Evolutionary conservation across 2,888 invertebrate genomes (phyloP).

Genomic region (Trachelus stipa): DNA sequence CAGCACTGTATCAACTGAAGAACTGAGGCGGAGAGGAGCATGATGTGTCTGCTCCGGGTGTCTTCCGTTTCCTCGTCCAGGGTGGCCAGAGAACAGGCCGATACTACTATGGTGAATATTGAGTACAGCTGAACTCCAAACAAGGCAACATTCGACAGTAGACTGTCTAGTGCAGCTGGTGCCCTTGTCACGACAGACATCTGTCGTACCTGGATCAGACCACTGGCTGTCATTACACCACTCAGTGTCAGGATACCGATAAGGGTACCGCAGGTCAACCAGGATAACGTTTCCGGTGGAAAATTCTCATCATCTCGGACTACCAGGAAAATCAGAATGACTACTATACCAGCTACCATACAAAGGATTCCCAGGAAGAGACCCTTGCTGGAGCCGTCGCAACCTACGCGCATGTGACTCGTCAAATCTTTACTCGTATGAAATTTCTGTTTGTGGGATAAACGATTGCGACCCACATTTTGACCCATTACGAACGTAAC

Average conservation of each 20-base stretch:
- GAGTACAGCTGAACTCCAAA: constrained; percentile 68
- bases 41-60: constrained; percentile 58
- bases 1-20: constrained; percentile 67
- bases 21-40: constrained; percentile 65
- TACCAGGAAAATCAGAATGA: constrained; percentile 69
- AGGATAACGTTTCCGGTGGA: constrained; percentile 66
- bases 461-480: constrained; percentile 66
- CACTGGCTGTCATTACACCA: constrained; percentile 65
- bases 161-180: constrained; percentile 64
- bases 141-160: constrained; percentile 66
- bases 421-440: constrained; percentile 57
- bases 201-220: constrained; percentile 66
- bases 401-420: constrained; percentile 62
- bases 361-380: constrained; percentile 70
- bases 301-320: constrained; percentile 69
- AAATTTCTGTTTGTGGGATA: constrained; percentile 54
- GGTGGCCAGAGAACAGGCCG: constrained; percentile 58
- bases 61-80: constrained; percentile 44
- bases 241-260: constrained; percentile 65
- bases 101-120: constrained; percentile 67
- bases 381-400: constrained; percentile 70
- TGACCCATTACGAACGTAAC: constrained; percentile 71
- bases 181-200: constrained; percentile 65
- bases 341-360: constrained; percentile 69
- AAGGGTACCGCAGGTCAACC: constrained; percentile 68